These are phyloP conservation scores for Lordiphosa fenestrarum DNA, from an alignment of 2,888 invertebrate species.

Conservation along the genomic window DNA sequence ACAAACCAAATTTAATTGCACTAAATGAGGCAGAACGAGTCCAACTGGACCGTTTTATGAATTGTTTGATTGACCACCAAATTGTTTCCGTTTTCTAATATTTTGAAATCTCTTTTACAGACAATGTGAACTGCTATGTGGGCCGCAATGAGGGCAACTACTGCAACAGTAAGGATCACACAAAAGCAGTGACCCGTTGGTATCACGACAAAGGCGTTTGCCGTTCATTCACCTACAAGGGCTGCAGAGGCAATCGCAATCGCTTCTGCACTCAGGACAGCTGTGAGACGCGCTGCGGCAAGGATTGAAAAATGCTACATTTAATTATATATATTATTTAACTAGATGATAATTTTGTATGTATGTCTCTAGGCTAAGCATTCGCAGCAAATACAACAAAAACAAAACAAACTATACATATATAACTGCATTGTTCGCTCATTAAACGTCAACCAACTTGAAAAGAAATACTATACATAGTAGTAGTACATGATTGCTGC, in stretches of 20 bases:
- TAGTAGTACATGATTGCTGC: too few relatives aligned
- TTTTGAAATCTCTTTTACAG: slow-evolving; percentile 37
- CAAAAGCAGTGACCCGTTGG: slow-evolving; percentile 81
- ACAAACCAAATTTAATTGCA: slow-evolving; percentile 28
- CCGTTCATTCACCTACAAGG: slow-evolving; percentile 85
- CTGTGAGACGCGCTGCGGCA: slow-evolving; percentile 88
- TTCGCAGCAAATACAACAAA: slow-evolving; percentile 33
- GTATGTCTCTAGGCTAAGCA: slow-evolving; percentile 49
- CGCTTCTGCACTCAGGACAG: slow-evolving; percentile 87
- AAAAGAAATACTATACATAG: too few relatives aligned
- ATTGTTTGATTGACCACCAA: slow-evolving; percentile 36
- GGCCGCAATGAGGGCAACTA: slow-evolving; percentile 72
- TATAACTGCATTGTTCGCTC: too few relatives aligned
- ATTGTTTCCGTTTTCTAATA: slow-evolving; percentile 10
- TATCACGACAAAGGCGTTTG: slow-evolving; percentile 86
- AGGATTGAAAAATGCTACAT: slow-evolving; percentile 26
- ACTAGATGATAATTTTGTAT: slow-evolving; percentile 58
- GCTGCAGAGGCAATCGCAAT: slow-evolving; percentile 88
- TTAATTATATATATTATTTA: slow-evolving; percentile 18
- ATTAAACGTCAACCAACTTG: too few relatives aligned
- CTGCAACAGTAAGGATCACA: slow-evolving; percentile 72
- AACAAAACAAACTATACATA: too few relatives aligned
- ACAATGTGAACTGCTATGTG: slow-evolving; percentile 75
- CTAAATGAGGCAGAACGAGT: slow-evolving; percentile 15
- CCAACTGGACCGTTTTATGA: slow-evolving; percentile 21